phyloP scores from a whole-genome alignment of 92 coral and sea anemone genomes.

The Epizoanthus scotinus region DNA sequence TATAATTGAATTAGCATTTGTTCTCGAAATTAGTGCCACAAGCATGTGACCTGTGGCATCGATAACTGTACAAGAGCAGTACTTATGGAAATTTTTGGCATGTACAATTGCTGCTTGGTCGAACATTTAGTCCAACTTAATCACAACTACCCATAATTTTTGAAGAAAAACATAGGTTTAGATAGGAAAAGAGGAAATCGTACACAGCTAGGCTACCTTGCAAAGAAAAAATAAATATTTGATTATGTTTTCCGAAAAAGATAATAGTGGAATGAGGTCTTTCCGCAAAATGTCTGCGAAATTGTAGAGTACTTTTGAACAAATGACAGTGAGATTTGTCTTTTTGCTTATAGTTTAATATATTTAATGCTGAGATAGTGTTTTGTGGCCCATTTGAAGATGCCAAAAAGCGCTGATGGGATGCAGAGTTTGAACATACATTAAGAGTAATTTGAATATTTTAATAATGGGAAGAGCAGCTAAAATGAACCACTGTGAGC shows the following conservation, averaged over 20 bases:
- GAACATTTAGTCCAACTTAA: background rate
- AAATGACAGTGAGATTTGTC: conserved; percentile 16
- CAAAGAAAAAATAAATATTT: conserved; percentile 1
- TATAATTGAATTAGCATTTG: background rate
- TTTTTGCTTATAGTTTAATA: conserved; percentile 38
- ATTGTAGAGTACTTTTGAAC: conserved; percentile 33
- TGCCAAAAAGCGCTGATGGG: too few relatives aligned
- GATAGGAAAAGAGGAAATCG: background rate
- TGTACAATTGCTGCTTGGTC: conserved; percentile 7
- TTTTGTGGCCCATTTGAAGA: conserved; percentile 1
- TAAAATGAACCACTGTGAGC: background rate
- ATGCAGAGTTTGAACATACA: background rate
- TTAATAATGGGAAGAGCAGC: background rate
- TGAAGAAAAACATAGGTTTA: background rate
- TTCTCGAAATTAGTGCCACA: background rate
- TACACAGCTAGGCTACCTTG: conserved; percentile 37
- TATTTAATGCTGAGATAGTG: conserved; percentile 13
- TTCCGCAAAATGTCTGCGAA: background rate
- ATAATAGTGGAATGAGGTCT: background rate
- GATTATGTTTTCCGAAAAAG: background rate
- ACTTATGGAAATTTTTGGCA: background rate
- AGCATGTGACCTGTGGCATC: background rate
- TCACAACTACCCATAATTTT: conserved; percentile 42
- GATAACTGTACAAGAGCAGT: background rate
- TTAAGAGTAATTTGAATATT: conserved; percentile 17